Evolutionary conservation across 2,797 vertebrate species (phyloP).

Genomic region (Urosaurus nigricauda): DNA sequence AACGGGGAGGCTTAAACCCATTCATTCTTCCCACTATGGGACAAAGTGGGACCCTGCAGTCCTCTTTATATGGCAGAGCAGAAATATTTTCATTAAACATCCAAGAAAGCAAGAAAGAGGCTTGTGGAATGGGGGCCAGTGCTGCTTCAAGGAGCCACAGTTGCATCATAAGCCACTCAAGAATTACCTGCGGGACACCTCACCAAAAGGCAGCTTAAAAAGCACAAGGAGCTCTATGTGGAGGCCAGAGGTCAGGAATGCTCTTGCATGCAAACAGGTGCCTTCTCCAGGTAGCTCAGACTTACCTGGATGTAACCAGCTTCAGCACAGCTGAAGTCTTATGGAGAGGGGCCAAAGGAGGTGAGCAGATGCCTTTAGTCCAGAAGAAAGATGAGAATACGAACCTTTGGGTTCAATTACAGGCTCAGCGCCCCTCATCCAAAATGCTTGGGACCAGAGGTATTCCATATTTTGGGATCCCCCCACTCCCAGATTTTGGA

Average conservation of each 20-base stretch:
- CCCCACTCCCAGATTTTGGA: no score
- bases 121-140: no score
- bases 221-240: conserved; percentile 14
- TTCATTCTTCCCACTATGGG: not conserved
- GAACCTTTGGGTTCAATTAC: no score
- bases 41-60: not conserved
- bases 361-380: not conserved
- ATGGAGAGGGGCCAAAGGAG: not conserved
- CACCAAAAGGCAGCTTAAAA: not conserved
- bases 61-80: not conserved
- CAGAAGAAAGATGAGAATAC: no score
- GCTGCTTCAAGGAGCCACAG: not conserved
- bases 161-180: not conserved
- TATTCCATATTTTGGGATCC: no score
- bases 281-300: not conserved
- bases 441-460: no score
- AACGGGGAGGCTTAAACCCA: not conserved
- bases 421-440: no score
- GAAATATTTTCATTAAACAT: not conserved
- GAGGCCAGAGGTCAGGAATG: not conserved
- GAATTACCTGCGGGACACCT: not conserved
- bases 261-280: not conserved
- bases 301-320: not conserved
- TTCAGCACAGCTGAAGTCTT: not conserved
- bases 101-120: not conserved